These are phyloP conservation scores for Centroberyx gerrardi DNA, from an alignment of 2,797 vertebrate species.

Conservation along the genomic window DNA sequence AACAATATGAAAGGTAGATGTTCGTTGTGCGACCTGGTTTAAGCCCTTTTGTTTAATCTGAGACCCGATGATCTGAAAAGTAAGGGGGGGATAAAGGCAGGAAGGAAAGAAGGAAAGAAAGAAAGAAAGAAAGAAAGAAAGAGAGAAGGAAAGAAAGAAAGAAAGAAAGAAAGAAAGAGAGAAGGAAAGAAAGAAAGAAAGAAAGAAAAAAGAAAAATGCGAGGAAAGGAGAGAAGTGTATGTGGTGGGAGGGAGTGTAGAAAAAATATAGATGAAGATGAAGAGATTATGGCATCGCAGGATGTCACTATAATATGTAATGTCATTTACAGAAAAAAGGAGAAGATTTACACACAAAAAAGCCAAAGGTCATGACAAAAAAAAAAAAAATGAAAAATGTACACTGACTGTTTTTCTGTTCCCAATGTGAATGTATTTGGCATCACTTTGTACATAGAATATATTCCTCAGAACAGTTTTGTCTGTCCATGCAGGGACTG, in stretches of 20 bases:
- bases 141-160: not conserved
- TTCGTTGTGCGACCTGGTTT: slow-evolving; percentile 59
- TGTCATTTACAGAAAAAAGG: slow-evolving; percentile 41
- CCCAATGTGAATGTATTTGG: not conserved
- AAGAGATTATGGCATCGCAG: slow-evolving; percentile 73
- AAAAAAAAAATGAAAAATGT: slow-evolving; percentile 7
- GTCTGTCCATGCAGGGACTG: no score
- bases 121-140: slow-evolving; percentile 12
- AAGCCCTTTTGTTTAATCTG: slow-evolving; percentile 72
- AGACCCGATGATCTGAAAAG: slow-evolving; percentile 45
- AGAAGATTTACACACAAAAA: slow-evolving; percentile 25
- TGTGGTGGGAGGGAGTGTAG: slow-evolving; percentile 22
- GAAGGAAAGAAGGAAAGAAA: slow-evolving; percentile 12
- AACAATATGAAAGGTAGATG: slow-evolving; percentile 69
- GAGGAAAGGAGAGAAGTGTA: slow-evolving; percentile 3
- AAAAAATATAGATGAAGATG: slow-evolving; percentile 64
- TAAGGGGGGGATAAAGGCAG: not conserved
- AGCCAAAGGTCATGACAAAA: not conserved
- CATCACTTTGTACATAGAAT: no score
- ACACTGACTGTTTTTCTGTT: not conserved
- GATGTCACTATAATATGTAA: slow-evolving; percentile 44
- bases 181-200: not conserved
- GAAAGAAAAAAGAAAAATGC: not conserved
- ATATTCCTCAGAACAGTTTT: no score
- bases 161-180: no score